A percentile compares a stretch with the other conserved stretches of the same genome.
phyloP scores from a whole-genome alignment of 64 coral and sea anemone species.

The Acropora yongei region DNA sequence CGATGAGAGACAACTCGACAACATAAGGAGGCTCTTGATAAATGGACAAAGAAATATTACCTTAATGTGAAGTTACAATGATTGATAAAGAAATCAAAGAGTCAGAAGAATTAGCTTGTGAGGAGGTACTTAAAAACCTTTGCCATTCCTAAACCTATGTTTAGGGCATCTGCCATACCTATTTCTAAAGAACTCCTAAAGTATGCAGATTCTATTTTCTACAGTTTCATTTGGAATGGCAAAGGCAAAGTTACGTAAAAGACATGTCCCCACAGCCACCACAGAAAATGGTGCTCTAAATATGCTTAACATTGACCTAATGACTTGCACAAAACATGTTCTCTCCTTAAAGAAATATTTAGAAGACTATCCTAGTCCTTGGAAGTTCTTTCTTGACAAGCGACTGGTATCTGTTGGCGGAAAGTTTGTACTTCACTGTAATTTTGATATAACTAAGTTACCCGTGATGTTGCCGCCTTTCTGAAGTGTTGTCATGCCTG shows the following conservation, averaged over 20 bases:
- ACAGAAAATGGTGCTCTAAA: conserved; percentile 24
- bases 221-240: conserved; percentile 46
- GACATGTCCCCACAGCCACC: not conserved
- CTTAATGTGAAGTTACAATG: no score
- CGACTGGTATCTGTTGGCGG: conserved; percentile 12
- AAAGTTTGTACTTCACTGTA: conserved; percentile 11
- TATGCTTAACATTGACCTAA: conserved; percentile 34
- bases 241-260: conserved; percentile 41
- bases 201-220: not conserved
- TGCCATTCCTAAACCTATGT: not conserved
- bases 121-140: conserved; percentile 10
- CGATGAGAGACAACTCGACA: no score
- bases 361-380: not conserved
- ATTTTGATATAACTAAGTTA: not conserved
- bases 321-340: conserved; percentile 11
- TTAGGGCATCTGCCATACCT: not conserved
- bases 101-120: not conserved
- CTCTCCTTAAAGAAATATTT: conserved; percentile 36
- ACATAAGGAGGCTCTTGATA: no score
- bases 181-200: not conserved
- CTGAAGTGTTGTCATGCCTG: no score
- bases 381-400: not conserved
- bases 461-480: no score
- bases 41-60: no score
- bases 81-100: no score